A percentile compares a stretch with the other conserved stretches of the same genome.
These are phyloP conservation scores for Struthidea cinerea DNA, from an alignment of 2,113 vertebrate genomes.

Conservation along the genomic window DNA sequence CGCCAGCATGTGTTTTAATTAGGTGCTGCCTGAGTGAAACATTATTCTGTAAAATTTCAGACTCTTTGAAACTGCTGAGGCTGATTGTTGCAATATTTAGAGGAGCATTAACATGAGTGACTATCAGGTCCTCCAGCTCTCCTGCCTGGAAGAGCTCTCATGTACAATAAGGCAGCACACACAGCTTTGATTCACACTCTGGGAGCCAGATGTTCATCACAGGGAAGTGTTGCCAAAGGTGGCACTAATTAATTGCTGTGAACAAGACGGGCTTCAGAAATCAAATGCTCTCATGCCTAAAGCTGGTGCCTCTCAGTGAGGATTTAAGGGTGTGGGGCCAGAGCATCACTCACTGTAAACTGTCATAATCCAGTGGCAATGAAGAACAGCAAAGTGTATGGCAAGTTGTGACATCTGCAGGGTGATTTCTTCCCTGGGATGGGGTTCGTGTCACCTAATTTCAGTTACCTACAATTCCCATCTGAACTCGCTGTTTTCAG, in stretches of 20 bases:
- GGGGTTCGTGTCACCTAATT: not conserved
- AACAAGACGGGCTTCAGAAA: not conserved
- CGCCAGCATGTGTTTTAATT: not conserved
- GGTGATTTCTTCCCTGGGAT: not conserved
- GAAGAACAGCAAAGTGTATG: not conserved
- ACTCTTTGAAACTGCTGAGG: not conserved
- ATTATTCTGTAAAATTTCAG: not conserved
- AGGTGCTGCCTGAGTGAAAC: not conserved
- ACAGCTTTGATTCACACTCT: not conserved
- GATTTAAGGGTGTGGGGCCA: not conserved
- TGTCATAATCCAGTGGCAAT: not conserved
- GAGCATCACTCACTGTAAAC: not conserved
- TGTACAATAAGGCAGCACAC: not conserved
- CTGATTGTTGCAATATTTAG: constrained; percentile 2
- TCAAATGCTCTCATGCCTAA: not conserved
- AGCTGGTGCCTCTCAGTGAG: not conserved
- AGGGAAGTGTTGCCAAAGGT: not conserved
- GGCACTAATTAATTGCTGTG: constrained; percentile 17
- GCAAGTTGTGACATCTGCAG: not conserved
- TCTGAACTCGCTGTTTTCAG: not conserved
- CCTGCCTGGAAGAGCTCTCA: not conserved
- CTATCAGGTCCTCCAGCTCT: not conserved
- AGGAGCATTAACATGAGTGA: not conserved
- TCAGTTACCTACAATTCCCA: not conserved
- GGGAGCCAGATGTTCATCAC: not conserved